Evolutionary conservation across 2,797 vertebrate genomes (phyloP).

Genomic region (Taenioides sp.): DNA sequence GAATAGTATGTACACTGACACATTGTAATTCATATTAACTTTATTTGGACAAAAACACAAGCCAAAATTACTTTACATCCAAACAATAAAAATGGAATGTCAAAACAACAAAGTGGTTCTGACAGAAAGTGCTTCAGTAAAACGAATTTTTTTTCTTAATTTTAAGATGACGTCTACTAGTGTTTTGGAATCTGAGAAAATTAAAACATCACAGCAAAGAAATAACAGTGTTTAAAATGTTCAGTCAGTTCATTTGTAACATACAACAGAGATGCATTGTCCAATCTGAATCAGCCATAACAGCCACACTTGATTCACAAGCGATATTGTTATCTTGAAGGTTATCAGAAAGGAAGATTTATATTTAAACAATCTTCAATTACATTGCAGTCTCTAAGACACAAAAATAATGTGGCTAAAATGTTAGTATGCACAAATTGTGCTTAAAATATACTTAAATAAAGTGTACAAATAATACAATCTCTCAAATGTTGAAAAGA

Average conservation of each 20-base stretch:
- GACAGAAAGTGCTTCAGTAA: slow-evolving; percentile 74
- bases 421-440: neutral
- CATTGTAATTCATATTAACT: slow-evolving; percentile 24
- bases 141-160: slow-evolving; percentile 16
- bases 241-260: slow-evolving; percentile 11
- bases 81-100: slow-evolving; percentile 36
- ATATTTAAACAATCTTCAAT: neutral
- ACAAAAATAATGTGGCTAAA: neutral
- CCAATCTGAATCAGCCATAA: neutral
- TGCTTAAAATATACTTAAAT: neutral
- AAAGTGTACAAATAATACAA: neutral
- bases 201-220: neutral
- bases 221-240: slow-evolving; percentile 4
- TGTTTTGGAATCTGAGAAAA: slow-evolving; percentile 1
- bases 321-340: neutral
- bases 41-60: slow-evolving; percentile 68
- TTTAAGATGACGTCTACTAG: neutral
- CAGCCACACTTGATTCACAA: neutral
- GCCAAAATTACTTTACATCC: slow-evolving; percentile 47
- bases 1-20: neutral
- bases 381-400: neutral
- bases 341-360: neutral
- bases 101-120: slow-evolving; percentile 37
- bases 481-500: neutral
- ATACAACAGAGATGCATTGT: slow-evolving; percentile 13